A percentile compares a stretch with the other conserved stretches of the same genome.
These are phyloP conservation scores for Brachypterus glaber DNA, from an alignment of 2,888 invertebrate genomes.

Conservation along the genomic window DNA sequence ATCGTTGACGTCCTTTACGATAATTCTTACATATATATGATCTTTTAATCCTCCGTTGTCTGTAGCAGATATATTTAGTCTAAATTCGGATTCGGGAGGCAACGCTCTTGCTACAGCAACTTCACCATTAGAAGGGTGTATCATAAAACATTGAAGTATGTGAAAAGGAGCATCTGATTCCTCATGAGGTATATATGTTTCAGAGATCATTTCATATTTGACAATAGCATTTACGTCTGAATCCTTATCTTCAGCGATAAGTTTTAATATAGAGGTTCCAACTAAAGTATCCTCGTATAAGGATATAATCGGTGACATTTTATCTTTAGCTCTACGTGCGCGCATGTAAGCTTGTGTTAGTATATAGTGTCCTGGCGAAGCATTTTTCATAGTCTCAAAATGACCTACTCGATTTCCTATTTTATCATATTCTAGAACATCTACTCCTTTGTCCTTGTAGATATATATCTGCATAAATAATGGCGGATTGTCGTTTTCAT, in stretches of 20 bases:
- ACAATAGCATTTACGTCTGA: conserved; percentile 59
- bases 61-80: conserved; percentile 63
- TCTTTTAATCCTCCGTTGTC: conserved; percentile 70
- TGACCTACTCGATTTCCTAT: conserved; percentile 43
- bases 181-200: conserved; percentile 53
- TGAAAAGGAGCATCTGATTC: conserved; percentile 42
- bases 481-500: conserved; percentile 76
- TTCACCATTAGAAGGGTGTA: conserved; percentile 68
- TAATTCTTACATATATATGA: conserved; percentile 58
- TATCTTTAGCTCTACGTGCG: conserved; percentile 27
- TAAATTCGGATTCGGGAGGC: conserved; percentile 65
- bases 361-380: conserved; percentile 26
- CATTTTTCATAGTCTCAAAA: conserved; percentile 37
- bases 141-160: conserved; percentile 59
- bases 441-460: conserved; percentile 56
- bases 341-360: conserved; percentile 29
- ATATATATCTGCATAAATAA: conserved; percentile 61
- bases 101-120: conserved; percentile 60
- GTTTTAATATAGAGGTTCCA: conserved; percentile 57
- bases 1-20: conserved; percentile 71
- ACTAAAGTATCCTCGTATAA: conserved; percentile 64
- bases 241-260: conserved; percentile 66
- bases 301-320: conserved; percentile 51
- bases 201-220: conserved; percentile 60
- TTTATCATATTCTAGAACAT: conserved; percentile 54